Conservation (phyloP, 2,113 vertebrate species). For the Scartelaos histophorus region DNA sequence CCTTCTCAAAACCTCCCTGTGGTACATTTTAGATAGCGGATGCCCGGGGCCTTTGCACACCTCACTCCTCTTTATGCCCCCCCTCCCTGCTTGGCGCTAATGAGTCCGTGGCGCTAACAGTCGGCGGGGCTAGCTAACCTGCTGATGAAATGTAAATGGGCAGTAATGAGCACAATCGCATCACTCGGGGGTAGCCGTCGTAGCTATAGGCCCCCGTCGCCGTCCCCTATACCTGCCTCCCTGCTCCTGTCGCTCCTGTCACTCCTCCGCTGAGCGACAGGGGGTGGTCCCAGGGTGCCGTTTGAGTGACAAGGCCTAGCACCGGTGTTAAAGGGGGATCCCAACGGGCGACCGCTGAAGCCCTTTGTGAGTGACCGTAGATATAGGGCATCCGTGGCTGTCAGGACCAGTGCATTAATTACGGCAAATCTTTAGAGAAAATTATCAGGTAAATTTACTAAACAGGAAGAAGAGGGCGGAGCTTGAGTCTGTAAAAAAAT, state of each 20-base stretch:
- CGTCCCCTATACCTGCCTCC: conserved; percentile 44
- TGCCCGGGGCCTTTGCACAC: conserved; percentile 55
- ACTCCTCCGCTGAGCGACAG: conserved; percentile 74
- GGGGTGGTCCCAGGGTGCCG: conserved; percentile 53
- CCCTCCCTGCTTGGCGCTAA: conserved; percentile 42
- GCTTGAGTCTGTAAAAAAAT: conserved; percentile 30
- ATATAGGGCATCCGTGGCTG: conserved; percentile 47
- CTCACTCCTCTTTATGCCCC: conserved; percentile 31
- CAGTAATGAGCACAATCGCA: conserved; percentile 90
- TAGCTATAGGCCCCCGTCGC: conserved; percentile 63
- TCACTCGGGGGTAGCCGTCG: conserved; percentile 82
- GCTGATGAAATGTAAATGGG: conserved; percentile 95
- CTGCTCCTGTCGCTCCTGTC: conserved; percentile 49
- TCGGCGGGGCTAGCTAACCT: conserved; percentile 76
- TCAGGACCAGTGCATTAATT: conserved; percentile 70
- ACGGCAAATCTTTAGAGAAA: conserved; percentile 59
- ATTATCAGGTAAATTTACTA: conserved; percentile 72
- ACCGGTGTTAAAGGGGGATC: conserved; percentile 49
- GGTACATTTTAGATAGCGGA: conserved; percentile 58
- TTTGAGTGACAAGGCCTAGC: conserved; percentile 66
- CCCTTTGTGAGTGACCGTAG: conserved; percentile 41
- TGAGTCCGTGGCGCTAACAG: conserved; percentile 66
- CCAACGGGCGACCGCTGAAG: conserved; percentile 40
- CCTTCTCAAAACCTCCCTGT: conserved; percentile 46
- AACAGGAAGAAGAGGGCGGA: conserved; percentile 52